Evolutionary conservation across 37 sponge, comb jelly and placozoan genomes (phyloP).

Genomic region (Spongilla lacustris): DNA sequence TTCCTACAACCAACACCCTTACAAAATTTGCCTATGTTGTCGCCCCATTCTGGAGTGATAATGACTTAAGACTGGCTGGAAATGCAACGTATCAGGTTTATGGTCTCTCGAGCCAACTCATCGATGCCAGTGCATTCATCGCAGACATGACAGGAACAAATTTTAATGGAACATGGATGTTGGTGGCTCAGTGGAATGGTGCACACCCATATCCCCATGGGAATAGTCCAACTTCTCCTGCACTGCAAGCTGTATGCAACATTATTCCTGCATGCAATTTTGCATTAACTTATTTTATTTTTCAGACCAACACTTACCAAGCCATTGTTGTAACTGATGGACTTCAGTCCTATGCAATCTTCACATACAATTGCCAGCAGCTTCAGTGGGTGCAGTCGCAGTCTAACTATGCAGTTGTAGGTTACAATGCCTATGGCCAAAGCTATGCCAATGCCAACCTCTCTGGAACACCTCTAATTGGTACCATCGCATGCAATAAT

Average conservation of each 20-base stretch:
- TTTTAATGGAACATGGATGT: constrained; percentile 58
- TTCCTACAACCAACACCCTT: constrained; percentile 7
- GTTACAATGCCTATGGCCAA: constrained; percentile 33
- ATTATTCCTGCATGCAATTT: not conserved
- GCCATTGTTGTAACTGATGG: constrained; percentile 74
- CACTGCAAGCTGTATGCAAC: not conserved
- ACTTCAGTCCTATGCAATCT: constrained; percentile 51
- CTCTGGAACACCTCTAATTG: not conserved
- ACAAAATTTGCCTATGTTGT: constrained; percentile 30
- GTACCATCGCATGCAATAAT: constrained; percentile 19
- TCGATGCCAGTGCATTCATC: constrained; percentile 25
- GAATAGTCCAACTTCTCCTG: not conserved
- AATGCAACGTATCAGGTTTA: constrained; percentile 47
- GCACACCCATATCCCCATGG: constrained; percentile 60
- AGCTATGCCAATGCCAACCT: constrained; percentile 22
- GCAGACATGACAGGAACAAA: not conserved
- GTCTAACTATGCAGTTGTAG: constrained; percentile 28
- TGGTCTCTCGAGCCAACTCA: not conserved
- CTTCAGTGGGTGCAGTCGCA: constrained; percentile 55
- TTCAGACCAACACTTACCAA: constrained; percentile 68
- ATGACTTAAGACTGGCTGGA: constrained; percentile 50
- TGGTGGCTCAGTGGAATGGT: constrained; percentile 51
- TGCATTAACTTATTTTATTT: not conserved
- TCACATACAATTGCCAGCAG: constrained; percentile 67
- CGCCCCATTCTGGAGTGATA: constrained; percentile 79